A percentile compares a stretch with the other conserved stretches of the same genome.
phyloP scores from a whole-genome alignment of 2,113 vertebrate genomes.

The Oceanites oceanicus region DNA sequence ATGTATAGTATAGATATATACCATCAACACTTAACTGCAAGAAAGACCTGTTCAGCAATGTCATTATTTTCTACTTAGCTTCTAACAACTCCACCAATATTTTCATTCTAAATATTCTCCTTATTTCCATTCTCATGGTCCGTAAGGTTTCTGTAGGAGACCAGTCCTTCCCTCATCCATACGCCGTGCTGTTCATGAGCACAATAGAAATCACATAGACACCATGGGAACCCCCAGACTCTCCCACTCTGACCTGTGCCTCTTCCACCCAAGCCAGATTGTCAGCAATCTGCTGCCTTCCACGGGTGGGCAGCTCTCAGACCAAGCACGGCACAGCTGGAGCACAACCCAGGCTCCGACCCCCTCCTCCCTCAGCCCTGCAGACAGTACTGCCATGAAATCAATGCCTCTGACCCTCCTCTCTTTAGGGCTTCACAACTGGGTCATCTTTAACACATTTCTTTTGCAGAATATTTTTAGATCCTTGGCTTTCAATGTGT shows the following conservation, averaged over 20 bases:
- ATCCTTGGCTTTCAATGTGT: not conserved
- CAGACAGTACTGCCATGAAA: not conserved
- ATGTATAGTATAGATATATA: not conserved
- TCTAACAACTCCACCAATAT: not conserved
- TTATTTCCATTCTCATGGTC: not conserved
- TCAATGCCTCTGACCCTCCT: not conserved
- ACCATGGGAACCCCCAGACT: not conserved
- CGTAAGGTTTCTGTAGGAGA: not conserved
- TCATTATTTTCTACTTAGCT: not conserved
- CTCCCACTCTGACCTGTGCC: not conserved
- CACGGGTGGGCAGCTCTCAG: not conserved
- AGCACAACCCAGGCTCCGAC: not conserved
- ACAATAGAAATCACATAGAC: not conserved
- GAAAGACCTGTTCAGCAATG: not conserved
- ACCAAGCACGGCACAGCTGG: not conserved
- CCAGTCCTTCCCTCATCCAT: not conserved
- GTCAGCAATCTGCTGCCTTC: not conserved
- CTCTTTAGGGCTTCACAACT: not conserved
- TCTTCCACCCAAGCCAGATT: not conserved
- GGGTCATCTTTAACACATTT: not conserved
- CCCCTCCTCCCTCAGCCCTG: not conserved
- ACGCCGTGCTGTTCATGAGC: accelerated
- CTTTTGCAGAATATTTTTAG: not conserved
- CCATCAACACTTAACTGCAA: not conserved
- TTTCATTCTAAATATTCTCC: not conserved